A percentile compares a stretch with the other conserved stretches of the same genome.
Conservation (phyloP, 2,888 invertebrate genomes). For the Perizoma affinitatum region DNA sequence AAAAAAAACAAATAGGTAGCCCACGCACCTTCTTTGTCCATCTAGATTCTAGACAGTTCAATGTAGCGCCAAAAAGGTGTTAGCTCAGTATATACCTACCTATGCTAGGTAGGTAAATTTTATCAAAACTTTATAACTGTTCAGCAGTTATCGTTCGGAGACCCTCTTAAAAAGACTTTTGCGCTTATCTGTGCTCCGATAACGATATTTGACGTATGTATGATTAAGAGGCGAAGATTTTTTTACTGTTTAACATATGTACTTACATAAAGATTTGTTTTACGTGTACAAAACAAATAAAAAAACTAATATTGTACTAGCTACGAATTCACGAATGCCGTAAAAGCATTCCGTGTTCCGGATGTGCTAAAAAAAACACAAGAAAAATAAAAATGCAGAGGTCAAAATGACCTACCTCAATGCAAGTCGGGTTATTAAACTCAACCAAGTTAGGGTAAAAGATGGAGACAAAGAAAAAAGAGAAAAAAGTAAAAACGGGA, state of each 20-base stretch:
- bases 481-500: conserved; percentile 51
- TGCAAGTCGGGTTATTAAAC: conserved; percentile 60
- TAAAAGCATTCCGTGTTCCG: conserved; percentile 32
- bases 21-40: no score
- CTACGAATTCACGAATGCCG: conserved; percentile 26
- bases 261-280: no score
- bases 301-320: background rate
- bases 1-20: no score
- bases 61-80: no score
- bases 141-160: no score
- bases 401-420: conserved; percentile 70
- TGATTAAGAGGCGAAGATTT: conserved; percentile 37
- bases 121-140: no score
- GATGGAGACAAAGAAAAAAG: conserved; percentile 49
- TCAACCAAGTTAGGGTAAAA: conserved; percentile 54
- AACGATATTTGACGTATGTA: conserved; percentile 27
- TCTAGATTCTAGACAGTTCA: no score
- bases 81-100: no score
- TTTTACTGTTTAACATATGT: no score
- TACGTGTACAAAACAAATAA: conserved; percentile 1
- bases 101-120: no score
- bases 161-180: no score
- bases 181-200: no score
- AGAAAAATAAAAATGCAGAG: conserved; percentile 39
- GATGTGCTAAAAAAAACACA: conserved; percentile 42